A percentile compares a stretch with the other conserved stretches of the same genome.
These are phyloP conservation scores for Coelinius sp. DNA, from an alignment of 2,888 invertebrate species.

Conservation along the genomic window DNA sequence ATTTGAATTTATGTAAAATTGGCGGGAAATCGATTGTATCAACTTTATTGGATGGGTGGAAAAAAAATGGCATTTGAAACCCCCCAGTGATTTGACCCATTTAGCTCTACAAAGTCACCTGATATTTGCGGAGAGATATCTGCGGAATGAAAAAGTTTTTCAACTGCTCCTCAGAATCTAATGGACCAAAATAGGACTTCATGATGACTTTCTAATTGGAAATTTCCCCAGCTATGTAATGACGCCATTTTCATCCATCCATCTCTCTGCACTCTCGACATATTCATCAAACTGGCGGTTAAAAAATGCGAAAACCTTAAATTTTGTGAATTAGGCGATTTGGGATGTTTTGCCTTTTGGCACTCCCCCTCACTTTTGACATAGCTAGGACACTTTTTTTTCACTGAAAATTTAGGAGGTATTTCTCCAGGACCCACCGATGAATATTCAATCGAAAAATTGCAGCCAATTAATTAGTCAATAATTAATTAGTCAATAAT, in stretches of 20 bases:
- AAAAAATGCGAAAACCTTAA: too few relatives aligned
- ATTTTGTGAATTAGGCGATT: too few relatives aligned
- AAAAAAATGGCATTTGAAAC: too few relatives aligned
- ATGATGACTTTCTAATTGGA: neutral
- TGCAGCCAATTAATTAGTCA: too few relatives aligned
- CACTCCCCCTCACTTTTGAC: too few relatives aligned
- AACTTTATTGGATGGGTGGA: neutral
- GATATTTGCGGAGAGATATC: neutral
- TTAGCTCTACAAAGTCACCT: neutral
- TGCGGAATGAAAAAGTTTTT: neutral
- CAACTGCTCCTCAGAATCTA: neutral
- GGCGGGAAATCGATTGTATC: neutral
- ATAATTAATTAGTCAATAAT: too few relatives aligned
- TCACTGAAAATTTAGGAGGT: too few relatives aligned
- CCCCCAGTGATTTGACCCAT: neutral
- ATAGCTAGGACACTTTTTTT: too few relatives aligned
- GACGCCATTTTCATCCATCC: neutral
- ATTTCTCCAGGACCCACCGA: too few relatives aligned
- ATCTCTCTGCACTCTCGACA: neutral
- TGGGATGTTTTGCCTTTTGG: too few relatives aligned
- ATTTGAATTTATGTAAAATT: slow-evolving; percentile 11
- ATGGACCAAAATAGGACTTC: neutral
- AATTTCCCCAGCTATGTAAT: neutral
- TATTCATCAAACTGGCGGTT: neutral
- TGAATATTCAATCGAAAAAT: too few relatives aligned